Base-by-base conservation (phyloP, 2,797 vertebrate genomes). In the Tapirus indicus region DNA sequence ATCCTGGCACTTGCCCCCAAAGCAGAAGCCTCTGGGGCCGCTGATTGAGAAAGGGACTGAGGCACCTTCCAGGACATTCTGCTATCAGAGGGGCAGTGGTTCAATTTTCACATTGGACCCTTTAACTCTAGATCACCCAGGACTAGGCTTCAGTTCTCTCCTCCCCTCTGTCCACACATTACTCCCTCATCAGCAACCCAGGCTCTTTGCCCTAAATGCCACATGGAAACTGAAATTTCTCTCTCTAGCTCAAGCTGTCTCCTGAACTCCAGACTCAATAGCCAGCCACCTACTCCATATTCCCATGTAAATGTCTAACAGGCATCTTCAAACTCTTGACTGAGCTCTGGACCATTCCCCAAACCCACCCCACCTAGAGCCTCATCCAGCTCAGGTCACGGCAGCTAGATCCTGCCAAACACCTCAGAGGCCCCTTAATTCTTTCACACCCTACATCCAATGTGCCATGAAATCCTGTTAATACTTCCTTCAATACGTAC, bases 191-290 rank as follows among this genome's bases (percentile, higher is more conserved):
- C 66, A 82, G 16, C 7, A 88, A 80, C 18, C 64, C 58, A 84
- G 1, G 5, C 58, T 93, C 78, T 58, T 87, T n/a, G 69, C 44
- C 69, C 32, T 95, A 60, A 77, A 60, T 52, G 52, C 69, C 27
- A 82, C 56, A 68, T 82, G 13, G 68, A 95, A 97, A 89, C 52
- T 44, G 74, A 41, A 66, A 71, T 66, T 52, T 96, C 38, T 93
- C 47, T 79, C 44, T 95, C 54, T 21, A 72, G 44, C 29, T 92
- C 44, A 47, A 69, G 32, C 20, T 90, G 21, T 69, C 29, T 89
- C 56, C 83, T 44, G 79, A 94, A 58, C 29, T 71, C 74, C 29
- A 47, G 86, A 56, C 38, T 74, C 35, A 92, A 10, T 58, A 95
- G 60, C 38, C 27, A 93, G 75, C 58, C 41, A 10, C 9, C 35